Evolutionary conservation across 2,797 vertebrate species (phyloP).

Genomic region (Brachyalestes nurse): DNA sequence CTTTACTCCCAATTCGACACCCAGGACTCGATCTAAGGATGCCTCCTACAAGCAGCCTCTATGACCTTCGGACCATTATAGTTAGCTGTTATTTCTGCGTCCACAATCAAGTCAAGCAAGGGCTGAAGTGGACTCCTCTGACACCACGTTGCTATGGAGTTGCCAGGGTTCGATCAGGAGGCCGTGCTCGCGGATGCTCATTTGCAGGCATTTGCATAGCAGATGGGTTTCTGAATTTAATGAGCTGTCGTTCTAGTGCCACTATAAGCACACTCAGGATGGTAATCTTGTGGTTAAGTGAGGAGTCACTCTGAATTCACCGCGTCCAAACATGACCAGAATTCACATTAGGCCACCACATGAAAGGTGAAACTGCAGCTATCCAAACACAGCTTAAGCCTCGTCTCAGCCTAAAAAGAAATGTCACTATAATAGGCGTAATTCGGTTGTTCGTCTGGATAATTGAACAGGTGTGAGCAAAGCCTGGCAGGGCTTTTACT

Average conservation of each 20-base stretch:
- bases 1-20: neutral
- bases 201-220: constrained; percentile 57
- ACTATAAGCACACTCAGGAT: constrained; percentile 47
- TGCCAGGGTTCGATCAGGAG: constrained; percentile 53
- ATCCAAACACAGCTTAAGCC: neutral
- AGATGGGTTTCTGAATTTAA: constrained; percentile 54
- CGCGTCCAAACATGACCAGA: constrained; percentile 18
- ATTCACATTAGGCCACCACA: constrained; percentile 1
- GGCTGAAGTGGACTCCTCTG: constrained; percentile 53
- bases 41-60: neutral
- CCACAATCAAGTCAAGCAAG: constrained; percentile 46
- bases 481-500: neutral
- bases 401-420: neutral
- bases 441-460: neutral
- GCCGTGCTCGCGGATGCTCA: constrained; percentile 45
- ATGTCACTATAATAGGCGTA: neutral
- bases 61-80: constrained; percentile 19
- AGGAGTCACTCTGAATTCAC: constrained; percentile 13
- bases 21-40: neutral
- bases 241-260: constrained; percentile 43
- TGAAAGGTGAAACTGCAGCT: neutral
- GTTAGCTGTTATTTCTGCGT: constrained; percentile 19
- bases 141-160: constrained; percentile 62
- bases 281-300: constrained; percentile 35
- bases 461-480: neutral